Base-by-base conservation (phyloP, 2,888 invertebrate species). In the Rhopalosiphum nymphaeae region DNA sequence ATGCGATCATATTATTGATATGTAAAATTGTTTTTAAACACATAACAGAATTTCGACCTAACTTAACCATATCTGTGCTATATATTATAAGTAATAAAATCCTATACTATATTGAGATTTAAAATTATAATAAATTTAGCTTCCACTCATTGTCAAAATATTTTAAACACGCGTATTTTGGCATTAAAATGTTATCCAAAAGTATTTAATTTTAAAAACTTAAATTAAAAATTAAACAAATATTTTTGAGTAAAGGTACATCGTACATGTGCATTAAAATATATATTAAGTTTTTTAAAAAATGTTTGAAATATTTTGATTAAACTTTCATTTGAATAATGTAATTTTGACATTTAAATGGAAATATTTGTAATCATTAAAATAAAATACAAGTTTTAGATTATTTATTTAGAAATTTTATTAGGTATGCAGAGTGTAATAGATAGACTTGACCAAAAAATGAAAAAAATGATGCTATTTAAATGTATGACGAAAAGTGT, bases 231-330 rank as follows among this genome's bases (percentile, higher is more conserved):
- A 78, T 16, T 36, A 78, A 78, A 36, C 36, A 78, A 78, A 78
- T n/a, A 36, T 36, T 21, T 36, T 78, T 16, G 78, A 78, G 16
- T 36, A 21, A n/a, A n/a, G 21, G 78, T 78, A 78, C n/a, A 36
- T 21, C 7, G 78, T 78, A 36, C 36, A 78, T 36, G 7, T 16
- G 36, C 21, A 78, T 78, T 78, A 78, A 78, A 78, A 78, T 78
- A 78, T 78, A 36, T 78, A 78, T 78, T 78, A n/a, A n/a, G n/a
- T n/a, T 67, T 44, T 67, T 16, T 16, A 36, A 78, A 78, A 78
- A 78, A 78, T 78, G 21, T 78, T 78, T 78, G 36, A 78, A 78
- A 78, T 78, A 78, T 78, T 78, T 78, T 36, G 36, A 78, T 78
- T 78, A 36, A 78, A 36, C 16, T 78, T 78, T 78, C 36, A 16